Base-by-base conservation (phyloP, 2,888 invertebrate genomes). In the Tipula confusa region DNA sequence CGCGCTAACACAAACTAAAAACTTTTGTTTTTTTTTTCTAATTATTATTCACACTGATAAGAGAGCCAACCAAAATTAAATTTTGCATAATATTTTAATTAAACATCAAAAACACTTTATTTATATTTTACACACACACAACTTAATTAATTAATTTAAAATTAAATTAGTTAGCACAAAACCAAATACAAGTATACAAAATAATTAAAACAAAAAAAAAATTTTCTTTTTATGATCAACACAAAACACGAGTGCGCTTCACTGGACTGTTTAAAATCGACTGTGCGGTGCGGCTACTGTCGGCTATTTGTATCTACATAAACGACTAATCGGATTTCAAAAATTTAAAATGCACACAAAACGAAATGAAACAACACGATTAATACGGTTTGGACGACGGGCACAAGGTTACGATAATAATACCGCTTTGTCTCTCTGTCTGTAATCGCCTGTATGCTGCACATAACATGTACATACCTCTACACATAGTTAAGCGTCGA, bases 21-120 rank as follows among this genome's bases (percentile, higher is more conserved):
- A 82, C 7, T 79, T 9, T n/a, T n/a, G n/a, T 64, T 7, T 79
- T 80, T 83, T 18, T 83, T 79, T 79, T 15, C 48, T 48, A 36
- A 28, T 64, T 79, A 38, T 6, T 28, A 83, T 79, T 33, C 31
- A 79, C 83, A 64, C 29, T 29, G 29, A 64, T 28, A 29, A 3
- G 28, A 82, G n/a, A n/a, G n/a, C n/a, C n/a, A n/a, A n/a, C n/a
- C n/a, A n/a, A n/a, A n/a, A n/a, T n/a, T n/a, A n/a, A n/a, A 24
- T 84, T 18, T 84, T 83, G 83, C 83, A 31, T 13, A 43, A 82
- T 24, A 80, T 31, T 33, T n/a, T 28, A n/a, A 11, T 24, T 24
- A 33, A 15, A 64, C 24, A 64, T 9, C n/a, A n/a, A 24, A 64
- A 64, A 64, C 64, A 64, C 64, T 64, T 43, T n/a, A 43, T 15